Percentiles rank a stretch among this genome's conserved stretches.
These are phyloP conservation scores for Buathra laborator DNA, from an alignment of 2,888 invertebrate species.

Conservation along the genomic window DNA sequence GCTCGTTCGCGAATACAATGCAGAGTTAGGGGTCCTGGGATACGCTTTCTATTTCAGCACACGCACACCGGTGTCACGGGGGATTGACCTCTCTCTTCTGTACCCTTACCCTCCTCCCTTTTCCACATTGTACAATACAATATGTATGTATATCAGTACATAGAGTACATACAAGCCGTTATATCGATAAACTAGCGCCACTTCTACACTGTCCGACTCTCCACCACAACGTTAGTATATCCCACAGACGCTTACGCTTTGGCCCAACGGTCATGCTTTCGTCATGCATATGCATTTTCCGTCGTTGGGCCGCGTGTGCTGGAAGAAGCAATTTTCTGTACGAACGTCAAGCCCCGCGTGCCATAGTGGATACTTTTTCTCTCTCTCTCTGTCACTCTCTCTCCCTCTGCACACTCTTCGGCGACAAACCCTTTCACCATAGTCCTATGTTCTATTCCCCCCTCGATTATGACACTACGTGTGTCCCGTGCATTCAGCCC, in stretches of 20 bases:
- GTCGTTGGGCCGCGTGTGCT: slow-evolving; percentile 31
- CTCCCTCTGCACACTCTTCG: background rate
- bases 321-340: slow-evolving; percentile 67
- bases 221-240: background rate
- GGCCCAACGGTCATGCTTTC: slow-evolving; percentile 40
- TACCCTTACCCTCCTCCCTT: slow-evolving; percentile 19
- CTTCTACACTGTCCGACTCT: background rate
- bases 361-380: slow-evolving; percentile 17
- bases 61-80: slow-evolving; percentile 49
- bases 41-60: slow-evolving; percentile 65
- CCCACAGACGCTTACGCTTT: slow-evolving; percentile 44
- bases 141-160: slow-evolving; percentile 11
- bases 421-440: slow-evolving; percentile 37
- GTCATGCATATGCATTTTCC: slow-evolving; percentile 65
- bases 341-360: slow-evolving; percentile 41
- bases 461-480: slow-evolving; percentile 58
- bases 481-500: slow-evolving; percentile 46
- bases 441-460: slow-evolving; percentile 38
- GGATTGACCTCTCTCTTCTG: slow-evolving; percentile 39
- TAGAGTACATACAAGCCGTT: background rate
- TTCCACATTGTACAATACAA: background rate
- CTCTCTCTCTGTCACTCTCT: background rate
- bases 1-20: slow-evolving; percentile 56
- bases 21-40: slow-evolving; percentile 56
- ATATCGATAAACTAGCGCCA: slow-evolving; percentile 23